Conservation (phyloP, 2,888 invertebrate genomes). For the Lepeophtheirus nordmannii region DNA sequence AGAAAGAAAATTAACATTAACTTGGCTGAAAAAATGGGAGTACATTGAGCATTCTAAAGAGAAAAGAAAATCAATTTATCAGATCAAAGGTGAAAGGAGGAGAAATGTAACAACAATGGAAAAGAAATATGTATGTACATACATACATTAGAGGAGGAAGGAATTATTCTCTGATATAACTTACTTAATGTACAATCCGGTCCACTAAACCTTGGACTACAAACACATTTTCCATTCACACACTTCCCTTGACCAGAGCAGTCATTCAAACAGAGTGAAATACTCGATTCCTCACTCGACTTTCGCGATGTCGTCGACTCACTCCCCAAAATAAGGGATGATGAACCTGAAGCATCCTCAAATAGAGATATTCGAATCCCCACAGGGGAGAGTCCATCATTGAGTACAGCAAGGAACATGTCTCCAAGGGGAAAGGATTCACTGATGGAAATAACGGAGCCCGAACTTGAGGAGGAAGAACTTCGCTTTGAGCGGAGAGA, state of each 20-base stretch:
- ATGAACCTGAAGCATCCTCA: neutral
- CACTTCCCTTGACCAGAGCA: conserved; percentile 16
- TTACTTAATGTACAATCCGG: conserved; percentile 17
- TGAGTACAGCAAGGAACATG: conserved; percentile 18
- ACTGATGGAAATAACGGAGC: neutral
- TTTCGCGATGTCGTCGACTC: neutral
- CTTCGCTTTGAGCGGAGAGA: conserved; percentile 3
- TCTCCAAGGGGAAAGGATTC: conserved; percentile 11
- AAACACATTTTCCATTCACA: conserved; percentile 9
- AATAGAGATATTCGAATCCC: neutral
- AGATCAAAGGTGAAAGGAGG: no score
- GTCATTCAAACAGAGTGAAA: conserved; percentile 6
- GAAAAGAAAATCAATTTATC: no score
- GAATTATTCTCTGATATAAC: neutral
- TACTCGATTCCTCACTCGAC: neutral
- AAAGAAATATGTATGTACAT: no score
- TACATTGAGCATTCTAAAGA: no score
- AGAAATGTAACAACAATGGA: no score
- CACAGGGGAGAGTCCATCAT: neutral
- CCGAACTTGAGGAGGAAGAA: neutral
- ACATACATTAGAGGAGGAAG: no score
- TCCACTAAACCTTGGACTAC: conserved; percentile 15
- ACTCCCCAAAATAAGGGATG: neutral
- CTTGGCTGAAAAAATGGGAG: no score
- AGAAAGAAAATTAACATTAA: no score